phyloP scores from a whole-genome alignment of 2,888 invertebrate genomes.

The Clusia tigrina region DNA sequence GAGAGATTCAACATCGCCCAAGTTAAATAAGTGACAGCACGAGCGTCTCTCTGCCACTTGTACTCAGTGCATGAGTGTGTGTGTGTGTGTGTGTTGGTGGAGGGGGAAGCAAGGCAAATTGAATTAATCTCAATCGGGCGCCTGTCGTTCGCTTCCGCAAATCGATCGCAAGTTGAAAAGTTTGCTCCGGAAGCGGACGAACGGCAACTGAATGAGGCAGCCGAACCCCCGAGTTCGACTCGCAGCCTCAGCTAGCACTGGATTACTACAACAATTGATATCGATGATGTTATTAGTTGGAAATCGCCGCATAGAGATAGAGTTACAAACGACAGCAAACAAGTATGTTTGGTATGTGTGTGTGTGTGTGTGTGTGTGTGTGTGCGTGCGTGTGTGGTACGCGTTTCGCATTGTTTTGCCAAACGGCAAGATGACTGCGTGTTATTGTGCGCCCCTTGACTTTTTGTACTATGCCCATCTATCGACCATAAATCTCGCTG shows the following conservation, averaged over 20 bases:
- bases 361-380: too few relatives aligned
- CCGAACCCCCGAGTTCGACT: background rate
- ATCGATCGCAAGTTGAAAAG: conserved; percentile 15
- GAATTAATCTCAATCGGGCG: conserved; percentile 65
- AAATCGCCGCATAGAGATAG: conserved; percentile 29
- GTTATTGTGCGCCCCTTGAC: conserved; percentile 21
- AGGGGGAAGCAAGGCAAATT: conserved; percentile 45
- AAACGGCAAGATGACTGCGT: background rate
- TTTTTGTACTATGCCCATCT: conserved; percentile 39
- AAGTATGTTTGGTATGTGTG: conserved; percentile 10
- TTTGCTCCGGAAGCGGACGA: background rate
- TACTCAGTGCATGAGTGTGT: background rate
- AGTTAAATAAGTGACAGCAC: too few relatives aligned
- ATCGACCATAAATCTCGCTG: conserved; percentile 40
- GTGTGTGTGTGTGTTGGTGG: background rate
- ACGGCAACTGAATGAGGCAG: background rate
- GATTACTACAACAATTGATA: too few relatives aligned
- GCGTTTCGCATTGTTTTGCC: background rate
- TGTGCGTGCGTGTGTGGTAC: too few relatives aligned
- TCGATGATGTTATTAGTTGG: conserved; percentile 43
- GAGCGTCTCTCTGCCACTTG: background rate
- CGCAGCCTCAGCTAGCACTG: too few relatives aligned
- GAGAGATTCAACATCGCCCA: background rate
- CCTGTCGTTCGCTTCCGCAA: conserved; percentile 55
- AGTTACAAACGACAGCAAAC: conserved; percentile 20